phyloP scores from a whole-genome alignment of 2,797 vertebrate genomes.

The Clangula hyemalis region DNA sequence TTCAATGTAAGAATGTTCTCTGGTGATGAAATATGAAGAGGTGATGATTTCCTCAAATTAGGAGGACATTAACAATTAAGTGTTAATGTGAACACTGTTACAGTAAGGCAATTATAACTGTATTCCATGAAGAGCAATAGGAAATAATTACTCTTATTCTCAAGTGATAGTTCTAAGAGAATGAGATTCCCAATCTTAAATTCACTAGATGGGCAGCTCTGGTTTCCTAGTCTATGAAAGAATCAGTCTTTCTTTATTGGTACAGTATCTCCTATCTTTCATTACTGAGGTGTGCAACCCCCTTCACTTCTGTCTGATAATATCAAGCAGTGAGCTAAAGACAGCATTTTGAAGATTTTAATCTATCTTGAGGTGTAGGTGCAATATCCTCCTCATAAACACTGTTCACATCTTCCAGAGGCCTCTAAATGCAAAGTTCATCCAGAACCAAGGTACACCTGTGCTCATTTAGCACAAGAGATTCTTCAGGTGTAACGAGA shows the following conservation, averaged over 20 bases:
- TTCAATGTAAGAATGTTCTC: conserved; percentile 59
- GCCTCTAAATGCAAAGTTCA: not conserved
- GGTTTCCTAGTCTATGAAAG: conserved; percentile 25
- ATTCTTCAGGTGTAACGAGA: not conserved
- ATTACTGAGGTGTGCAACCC: not conserved
- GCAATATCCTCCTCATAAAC: not conserved
- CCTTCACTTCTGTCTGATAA: not conserved
- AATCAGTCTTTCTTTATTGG: not conserved
- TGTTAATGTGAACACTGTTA: conserved; percentile 75
- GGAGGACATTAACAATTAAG: conserved; percentile 79
- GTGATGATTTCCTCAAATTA: conserved; percentile 74
- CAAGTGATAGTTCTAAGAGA: conserved; percentile 75
- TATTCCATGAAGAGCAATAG: conserved; percentile 79
- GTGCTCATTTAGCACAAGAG: not conserved
- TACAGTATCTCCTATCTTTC: not conserved
- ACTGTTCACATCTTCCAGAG: not conserved
- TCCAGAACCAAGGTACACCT: not conserved
- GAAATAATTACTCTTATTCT: conserved; percentile 83
- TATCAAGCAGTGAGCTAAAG: not conserved
- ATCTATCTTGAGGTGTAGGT: not conserved
- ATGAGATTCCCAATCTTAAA: conserved; percentile 74
- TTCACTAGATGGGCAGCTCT: conserved; percentile 68
- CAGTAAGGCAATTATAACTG: conserved; percentile 78
- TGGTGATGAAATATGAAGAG: conserved; percentile 73
- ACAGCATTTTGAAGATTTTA: not conserved